Evolutionary conservation across 2,888 invertebrate species (phyloP).

Genomic region (Agrotis puta): DNA sequence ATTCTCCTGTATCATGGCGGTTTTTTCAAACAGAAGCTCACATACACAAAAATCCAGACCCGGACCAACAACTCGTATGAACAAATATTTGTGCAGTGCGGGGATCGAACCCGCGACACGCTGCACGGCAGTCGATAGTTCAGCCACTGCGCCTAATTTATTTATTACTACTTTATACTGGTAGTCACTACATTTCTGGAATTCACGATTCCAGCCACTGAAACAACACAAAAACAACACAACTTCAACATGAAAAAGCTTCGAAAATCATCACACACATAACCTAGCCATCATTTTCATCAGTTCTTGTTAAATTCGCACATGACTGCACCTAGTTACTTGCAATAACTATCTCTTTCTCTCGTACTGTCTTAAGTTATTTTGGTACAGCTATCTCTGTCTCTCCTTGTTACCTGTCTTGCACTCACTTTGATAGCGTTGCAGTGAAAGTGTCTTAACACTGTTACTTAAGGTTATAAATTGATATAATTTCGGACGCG

Average conservation of each 20-base stretch:
- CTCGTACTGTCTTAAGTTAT: constrained; percentile 10
- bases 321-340: constrained; percentile 37
- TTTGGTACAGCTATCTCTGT: constrained; percentile 32
- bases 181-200: no score
- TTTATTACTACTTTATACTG: no score
- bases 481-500: constrained; percentile 59
- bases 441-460: constrained; percentile 61
- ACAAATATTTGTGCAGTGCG: no score
- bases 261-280: constrained; percentile 6
- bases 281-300: constrained; percentile 20
- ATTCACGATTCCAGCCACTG: no score
- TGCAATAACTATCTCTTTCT: constrained; percentile 22
- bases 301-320: constrained; percentile 43
- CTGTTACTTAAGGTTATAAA: constrained; percentile 40
- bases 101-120: no score
- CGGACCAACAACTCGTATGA: no score
- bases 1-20: no score
- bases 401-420: constrained; percentile 32
- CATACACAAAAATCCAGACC: no score
- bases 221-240: not conserved
- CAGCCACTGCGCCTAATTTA: no score
- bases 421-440: constrained; percentile 29
- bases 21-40: no score
- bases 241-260: not conserved
- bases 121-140: no score